These are phyloP conservation scores for Hippocampus zosterae DNA, from an alignment of 2,113 vertebrate genomes.

Conservation along the genomic window DNA sequence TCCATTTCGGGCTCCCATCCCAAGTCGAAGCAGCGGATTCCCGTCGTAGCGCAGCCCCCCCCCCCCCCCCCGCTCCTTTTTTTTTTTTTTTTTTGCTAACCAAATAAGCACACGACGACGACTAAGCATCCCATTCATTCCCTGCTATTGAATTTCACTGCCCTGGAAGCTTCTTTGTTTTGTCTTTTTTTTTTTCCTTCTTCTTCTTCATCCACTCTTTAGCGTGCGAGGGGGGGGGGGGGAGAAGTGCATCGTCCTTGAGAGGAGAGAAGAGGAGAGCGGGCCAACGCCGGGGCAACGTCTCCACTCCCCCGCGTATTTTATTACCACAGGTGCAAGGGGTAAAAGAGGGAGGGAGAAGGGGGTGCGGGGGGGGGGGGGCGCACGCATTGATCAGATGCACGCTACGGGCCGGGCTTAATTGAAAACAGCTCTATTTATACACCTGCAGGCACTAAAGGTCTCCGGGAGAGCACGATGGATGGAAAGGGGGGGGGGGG, in stretches of 20 bases:
- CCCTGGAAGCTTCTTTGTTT: slow-evolving; percentile 42
- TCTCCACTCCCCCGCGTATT: slow-evolving; percentile 68
- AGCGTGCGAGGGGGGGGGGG: too few relatives aligned
- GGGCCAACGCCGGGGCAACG: slow-evolving; percentile 67
- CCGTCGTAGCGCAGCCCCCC: neutral
- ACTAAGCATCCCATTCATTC: slow-evolving; percentile 55
- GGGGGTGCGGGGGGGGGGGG: neutral
- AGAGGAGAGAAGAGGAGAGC: slow-evolving; percentile 5
- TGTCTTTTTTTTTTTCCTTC: slow-evolving; percentile 18
- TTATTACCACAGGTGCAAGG: slow-evolving; percentile 84
- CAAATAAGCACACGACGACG: slow-evolving; percentile 38
- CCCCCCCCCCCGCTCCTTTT: neutral
- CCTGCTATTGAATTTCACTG: slow-evolving; percentile 62
- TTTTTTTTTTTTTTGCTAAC: slow-evolving; percentile 11
- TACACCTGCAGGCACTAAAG: slow-evolving; percentile 81
- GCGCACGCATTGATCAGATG: slow-evolving; percentile 75
- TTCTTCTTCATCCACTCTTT: slow-evolving; percentile 13
- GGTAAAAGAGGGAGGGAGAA: slow-evolving; percentile 5
- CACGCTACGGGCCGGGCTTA: slow-evolving; percentile 73
- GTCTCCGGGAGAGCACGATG: slow-evolving; percentile 55
- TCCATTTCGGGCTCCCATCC: slow-evolving; percentile 1
- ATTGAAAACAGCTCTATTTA: slow-evolving; percentile 82
- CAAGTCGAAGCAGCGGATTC: neutral
- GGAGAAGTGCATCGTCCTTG: neutral
- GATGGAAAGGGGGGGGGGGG: slow-evolving; percentile 54